These are phyloP conservation scores for Ptilorrhoa leucosticta DNA, from an alignment of 2,113 vertebrate species.

Conservation along the genomic window DNA sequence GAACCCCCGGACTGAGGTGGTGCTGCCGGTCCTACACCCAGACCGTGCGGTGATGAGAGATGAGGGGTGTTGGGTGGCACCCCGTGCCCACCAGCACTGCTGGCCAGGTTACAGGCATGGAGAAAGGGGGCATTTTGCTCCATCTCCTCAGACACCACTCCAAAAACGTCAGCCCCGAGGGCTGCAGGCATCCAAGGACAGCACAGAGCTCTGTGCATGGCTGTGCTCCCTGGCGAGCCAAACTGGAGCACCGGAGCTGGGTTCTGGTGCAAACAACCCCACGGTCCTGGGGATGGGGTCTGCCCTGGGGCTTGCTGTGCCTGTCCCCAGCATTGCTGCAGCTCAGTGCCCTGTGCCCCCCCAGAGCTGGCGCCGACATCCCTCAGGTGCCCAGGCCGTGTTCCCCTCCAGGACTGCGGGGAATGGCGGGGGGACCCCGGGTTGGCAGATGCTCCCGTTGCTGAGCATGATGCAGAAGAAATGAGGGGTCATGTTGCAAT, in stretches of 20 bases:
- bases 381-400: neutral
- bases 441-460: neutral
- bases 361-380: neutral
- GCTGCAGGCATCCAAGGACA: fast-evolving
- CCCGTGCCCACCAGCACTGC: fast-evolving
- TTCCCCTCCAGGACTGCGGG: neutral
- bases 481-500: neutral
- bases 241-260: neutral
- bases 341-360: neutral
- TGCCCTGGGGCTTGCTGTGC: fast-evolving
- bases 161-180: neutral
- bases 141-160: neutral
- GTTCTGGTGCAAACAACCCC: neutral
- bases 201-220: neutral
- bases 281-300: neutral
- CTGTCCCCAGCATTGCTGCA: neutral
- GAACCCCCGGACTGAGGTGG: neutral
- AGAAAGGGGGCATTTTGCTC: neutral
- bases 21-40: neutral
- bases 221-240: fast-evolving
- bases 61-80: neutral
- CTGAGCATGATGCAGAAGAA: neutral
- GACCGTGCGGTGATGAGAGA: fast-evolving
- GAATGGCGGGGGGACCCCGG: neutral
- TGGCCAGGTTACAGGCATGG: neutral